Percentiles rank a stretch among this genome's conserved stretches.
Evolutionary conservation across 2,888 invertebrate species (phyloP).

Genomic region (Catocala sponsa): DNA sequence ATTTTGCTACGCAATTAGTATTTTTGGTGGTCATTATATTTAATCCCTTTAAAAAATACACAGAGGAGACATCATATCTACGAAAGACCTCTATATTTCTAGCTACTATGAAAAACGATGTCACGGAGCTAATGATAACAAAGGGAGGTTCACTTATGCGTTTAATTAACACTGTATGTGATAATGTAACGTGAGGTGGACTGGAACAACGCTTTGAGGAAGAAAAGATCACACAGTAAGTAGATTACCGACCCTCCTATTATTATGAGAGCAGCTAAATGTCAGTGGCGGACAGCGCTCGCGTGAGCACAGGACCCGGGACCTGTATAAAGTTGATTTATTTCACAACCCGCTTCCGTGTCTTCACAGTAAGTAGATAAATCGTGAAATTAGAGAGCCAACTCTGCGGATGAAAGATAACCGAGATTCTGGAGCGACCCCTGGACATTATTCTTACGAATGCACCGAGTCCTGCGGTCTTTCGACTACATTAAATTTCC

Average conservation of each 20-base stretch:
- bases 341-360: conserved; percentile 54
- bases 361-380: conserved; percentile 63
- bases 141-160: neutral
- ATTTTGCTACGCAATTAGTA: too few relatives aligned
- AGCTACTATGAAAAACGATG: too few relatives aligned
- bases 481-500: conserved; percentile 11
- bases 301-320: conserved; percentile 61
- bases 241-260: conserved; percentile 11
- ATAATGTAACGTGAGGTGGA: too few relatives aligned
- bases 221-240: conserved; percentile 7
- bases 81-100: too few relatives aligned
- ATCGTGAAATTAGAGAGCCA: conserved; percentile 67
- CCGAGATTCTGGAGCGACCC: conserved; percentile 41
- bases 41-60: too few relatives aligned
- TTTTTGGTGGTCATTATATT: too few relatives aligned
- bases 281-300: conserved; percentile 36
- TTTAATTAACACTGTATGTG: too few relatives aligned
- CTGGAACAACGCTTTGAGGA: neutral
- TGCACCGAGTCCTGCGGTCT: conserved; percentile 5
- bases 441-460: conserved; percentile 30
- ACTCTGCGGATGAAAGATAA: conserved; percentile 67
- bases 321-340: conserved; percentile 73
- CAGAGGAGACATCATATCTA: too few relatives aligned
- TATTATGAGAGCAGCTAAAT: conserved; percentile 37
- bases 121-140: too few relatives aligned